phyloP scores from a whole-genome alignment of 2,113 vertebrate genomes.

The Albula glossodonta region DNA sequence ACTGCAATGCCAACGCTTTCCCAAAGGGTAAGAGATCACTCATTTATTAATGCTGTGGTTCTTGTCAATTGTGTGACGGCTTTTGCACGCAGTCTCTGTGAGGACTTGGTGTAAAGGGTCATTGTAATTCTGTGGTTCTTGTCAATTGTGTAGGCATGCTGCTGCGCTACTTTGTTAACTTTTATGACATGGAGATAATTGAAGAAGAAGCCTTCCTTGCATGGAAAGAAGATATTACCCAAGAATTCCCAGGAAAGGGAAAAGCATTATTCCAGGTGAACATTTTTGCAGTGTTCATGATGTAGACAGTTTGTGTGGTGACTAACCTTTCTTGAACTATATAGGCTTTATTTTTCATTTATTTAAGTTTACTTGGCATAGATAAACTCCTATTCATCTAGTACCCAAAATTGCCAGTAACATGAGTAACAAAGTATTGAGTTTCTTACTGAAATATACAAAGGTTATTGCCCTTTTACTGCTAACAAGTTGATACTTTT shows the following conservation, averaged over 20 bases:
- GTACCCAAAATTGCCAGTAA: no score
- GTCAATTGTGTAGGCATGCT: slow-evolving; percentile 81
- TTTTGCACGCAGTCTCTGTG: no score
- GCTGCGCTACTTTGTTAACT: slow-evolving; percentile 97
- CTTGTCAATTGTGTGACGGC: background rate
- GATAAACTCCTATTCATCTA: no score
- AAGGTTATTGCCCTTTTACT: no score
- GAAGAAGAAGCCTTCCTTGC: slow-evolving; percentile 99
- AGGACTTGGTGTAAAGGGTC: no score
- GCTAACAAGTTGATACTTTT: no score
- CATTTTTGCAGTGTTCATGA: background rate
- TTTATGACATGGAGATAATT: slow-evolving; percentile 99
- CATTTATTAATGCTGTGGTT: no score
- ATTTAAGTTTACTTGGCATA: no score
- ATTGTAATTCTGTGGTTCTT: background rate
- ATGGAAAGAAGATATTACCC: slow-evolving; percentile 99
- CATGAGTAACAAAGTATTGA: no score
- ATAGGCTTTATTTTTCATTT: background rate
- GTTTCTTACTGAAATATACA: no score
- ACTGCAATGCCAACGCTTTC: slow-evolving; percentile 90
- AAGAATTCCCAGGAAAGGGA: slow-evolving; percentile 99
- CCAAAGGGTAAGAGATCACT: slow-evolving; percentile 83
- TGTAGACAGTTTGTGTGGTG: background rate
- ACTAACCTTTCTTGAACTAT: background rate
- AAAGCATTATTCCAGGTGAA: slow-evolving; percentile 98